Percentiles rank a stretch among this genome's conserved stretches.
These are phyloP conservation scores for Danio kyathit DNA, from an alignment of 2,797 vertebrate species.

Conservation along the genomic window DNA sequence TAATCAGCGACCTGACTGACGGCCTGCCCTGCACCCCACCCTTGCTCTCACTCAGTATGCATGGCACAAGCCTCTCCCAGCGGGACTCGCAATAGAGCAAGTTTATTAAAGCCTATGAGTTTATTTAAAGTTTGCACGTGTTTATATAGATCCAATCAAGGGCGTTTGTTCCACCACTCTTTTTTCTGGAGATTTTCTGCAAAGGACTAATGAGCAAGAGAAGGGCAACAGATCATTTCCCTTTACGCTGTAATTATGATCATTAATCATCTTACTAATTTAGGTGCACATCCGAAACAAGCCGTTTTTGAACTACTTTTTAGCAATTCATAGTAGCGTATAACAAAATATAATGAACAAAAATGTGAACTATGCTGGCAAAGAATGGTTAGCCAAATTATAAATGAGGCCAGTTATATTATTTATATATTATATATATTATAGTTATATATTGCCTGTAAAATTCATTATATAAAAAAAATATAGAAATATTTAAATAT, in stretches of 20 bases:
- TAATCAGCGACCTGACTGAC: slow-evolving; percentile 34
- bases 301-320: not conserved
- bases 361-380: not conserved
- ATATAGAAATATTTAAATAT: no score
- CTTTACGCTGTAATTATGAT: slow-evolving; percentile 9
- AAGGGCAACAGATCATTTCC: not conserved
- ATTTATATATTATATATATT: no score
- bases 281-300: not conserved
- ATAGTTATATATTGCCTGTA: no score
- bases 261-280: slow-evolving; percentile 2
- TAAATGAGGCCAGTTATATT: not conserved
- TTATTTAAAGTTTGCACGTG: slow-evolving; percentile 73
- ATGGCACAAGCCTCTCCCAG: slow-evolving; percentile 65
- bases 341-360: not conserved
- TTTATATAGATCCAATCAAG: slow-evolving; percentile 59
- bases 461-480: not conserved
- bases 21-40: slow-evolving; percentile 25
- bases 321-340: no score
- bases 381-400: not conserved
- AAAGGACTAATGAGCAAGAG: not conserved
- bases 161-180: not conserved
- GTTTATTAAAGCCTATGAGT: slow-evolving; percentile 75
- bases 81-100: slow-evolving; percentile 73
- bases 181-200: slow-evolving; percentile 26
- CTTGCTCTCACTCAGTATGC: slow-evolving; percentile 33